phyloP scores from a whole-genome alignment of 1,140 invertebrate genomes.

The Pseudomyrmex gracilis region DNA sequence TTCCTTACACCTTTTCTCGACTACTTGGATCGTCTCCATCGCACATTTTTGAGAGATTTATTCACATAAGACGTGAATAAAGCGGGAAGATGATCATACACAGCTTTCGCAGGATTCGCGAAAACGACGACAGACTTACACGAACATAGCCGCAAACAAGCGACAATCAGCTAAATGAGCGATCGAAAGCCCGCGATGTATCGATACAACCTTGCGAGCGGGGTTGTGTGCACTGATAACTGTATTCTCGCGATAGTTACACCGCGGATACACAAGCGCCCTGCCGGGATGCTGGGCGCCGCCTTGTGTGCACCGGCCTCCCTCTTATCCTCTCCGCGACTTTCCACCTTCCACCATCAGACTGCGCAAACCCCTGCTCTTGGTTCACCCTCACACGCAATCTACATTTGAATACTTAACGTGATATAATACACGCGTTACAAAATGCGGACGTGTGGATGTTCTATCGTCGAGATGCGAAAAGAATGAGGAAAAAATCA shows the following conservation, averaged over 20 bases:
- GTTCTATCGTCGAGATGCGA: no score
- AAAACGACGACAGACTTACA: not conserved
- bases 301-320: slow-evolving; percentile 71
- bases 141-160: no score
- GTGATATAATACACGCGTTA: no score
- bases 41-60: slow-evolving; percentile 12
- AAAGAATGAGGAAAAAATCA: no score
- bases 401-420: no score
- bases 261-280: slow-evolving; percentile 83
- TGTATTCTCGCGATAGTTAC: slow-evolving; percentile 7
- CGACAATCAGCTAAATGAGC: not conserved
- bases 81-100: not conserved
- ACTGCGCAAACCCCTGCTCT: no score
- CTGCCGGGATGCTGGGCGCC: slow-evolving; percentile 78
- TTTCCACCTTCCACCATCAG: no score
- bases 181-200: not conserved
- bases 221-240: slow-evolving; percentile 63
- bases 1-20: no score
- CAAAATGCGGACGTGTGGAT: no score
- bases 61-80: no score
- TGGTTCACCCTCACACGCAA: no score
- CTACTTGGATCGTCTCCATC: slow-evolving; percentile 16
- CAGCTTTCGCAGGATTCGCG: not conserved
- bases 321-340: slow-evolving; percentile 63
- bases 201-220: slow-evolving; percentile 54